Conservation (phyloP, 2,888 invertebrate species). For the Ellobium chinense region DNA sequence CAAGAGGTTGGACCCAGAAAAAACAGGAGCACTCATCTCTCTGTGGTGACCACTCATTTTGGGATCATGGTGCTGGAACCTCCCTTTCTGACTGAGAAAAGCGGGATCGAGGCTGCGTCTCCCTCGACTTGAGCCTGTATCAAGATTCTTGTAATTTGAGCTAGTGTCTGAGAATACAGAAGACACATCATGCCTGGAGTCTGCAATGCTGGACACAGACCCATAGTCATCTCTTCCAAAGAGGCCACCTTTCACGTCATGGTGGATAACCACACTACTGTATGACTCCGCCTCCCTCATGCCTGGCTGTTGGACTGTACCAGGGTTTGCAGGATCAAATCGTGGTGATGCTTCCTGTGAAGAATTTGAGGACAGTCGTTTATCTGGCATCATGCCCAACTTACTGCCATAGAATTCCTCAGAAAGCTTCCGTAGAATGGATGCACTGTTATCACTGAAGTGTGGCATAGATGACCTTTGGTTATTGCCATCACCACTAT, state of each 20-base stretch:
- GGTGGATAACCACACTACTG: constrained; percentile 71
- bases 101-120: constrained; percentile 65
- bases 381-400: constrained; percentile 45
- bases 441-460: constrained; percentile 55
- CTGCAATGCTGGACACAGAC: constrained; percentile 59
- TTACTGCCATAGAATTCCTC: constrained; percentile 68
- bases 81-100: constrained; percentile 26
- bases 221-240: constrained; percentile 68
- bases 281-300: constrained; percentile 70
- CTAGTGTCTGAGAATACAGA: constrained; percentile 46
- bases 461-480: not conserved
- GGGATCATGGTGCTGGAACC: constrained; percentile 28
- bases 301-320: constrained; percentile 53
- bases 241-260: constrained; percentile 60
- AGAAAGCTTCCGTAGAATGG: constrained; percentile 71
- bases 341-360: constrained; percentile 58
- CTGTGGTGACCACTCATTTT: constrained; percentile 29
- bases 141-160: constrained; percentile 29
- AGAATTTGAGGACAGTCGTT: constrained; percentile 43
- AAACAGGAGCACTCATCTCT: constrained; percentile 39
- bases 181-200: constrained; percentile 54
- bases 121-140: constrained; percentile 39
- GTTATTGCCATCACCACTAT: not conserved
- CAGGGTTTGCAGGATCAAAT: constrained; percentile 20
- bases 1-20: not conserved